Evolutionary conservation across 64 coral and sea anemone genomes (phyloP), one percentile per base, ranked within the genome.

Genomic region (Acropora yongei): DNA sequence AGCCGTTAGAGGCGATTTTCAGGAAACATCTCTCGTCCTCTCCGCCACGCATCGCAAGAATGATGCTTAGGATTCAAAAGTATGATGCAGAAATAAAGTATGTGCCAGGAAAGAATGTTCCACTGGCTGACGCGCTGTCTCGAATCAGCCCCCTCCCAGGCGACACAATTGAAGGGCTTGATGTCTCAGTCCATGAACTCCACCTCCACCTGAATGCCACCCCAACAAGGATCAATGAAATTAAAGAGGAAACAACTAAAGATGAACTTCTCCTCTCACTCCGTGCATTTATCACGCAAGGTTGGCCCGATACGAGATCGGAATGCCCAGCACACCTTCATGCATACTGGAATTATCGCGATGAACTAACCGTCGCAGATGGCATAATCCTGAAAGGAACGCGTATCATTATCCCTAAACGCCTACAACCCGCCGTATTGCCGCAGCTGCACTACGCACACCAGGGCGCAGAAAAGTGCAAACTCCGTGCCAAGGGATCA

Each of bases 401-500:
- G n/a, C n/a, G n/a, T 89, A 10, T 79, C 75, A 43, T 51, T 89
- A 30, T 14, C 76, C 50, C 78, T 79, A 11, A 6, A 78, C 10
- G n/a, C 49, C 50, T 76, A 49, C 89, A 91, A 6, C 1, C 69
- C 45, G 71, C 57, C 1, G 71, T 91, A 10, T 19, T 84, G 3
- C 66, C 83, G 68, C 80, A 91, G 18, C 40, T 91, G 18, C 89
- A 91, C 79, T 91, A 84, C 49, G 77, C n/a, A n/a, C n/a, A n/a
- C n/a, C n/a, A n/a, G n/a, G n/a, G n/a, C n/a, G n/a, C n/a, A n/a
- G 90, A 77, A 63, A 91, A 91, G 10, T 91, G 80, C 40, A 91
- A 94, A 77, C 79, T 83, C 19, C 45, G 80, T 77, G 93, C 87
- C 11, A 94, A 90, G 30, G 87, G 88, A 17, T 94, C 93, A 0